phyloP scores from a whole-genome alignment of 2,888 invertebrate species.

The Adelognathus sp. region DNA sequence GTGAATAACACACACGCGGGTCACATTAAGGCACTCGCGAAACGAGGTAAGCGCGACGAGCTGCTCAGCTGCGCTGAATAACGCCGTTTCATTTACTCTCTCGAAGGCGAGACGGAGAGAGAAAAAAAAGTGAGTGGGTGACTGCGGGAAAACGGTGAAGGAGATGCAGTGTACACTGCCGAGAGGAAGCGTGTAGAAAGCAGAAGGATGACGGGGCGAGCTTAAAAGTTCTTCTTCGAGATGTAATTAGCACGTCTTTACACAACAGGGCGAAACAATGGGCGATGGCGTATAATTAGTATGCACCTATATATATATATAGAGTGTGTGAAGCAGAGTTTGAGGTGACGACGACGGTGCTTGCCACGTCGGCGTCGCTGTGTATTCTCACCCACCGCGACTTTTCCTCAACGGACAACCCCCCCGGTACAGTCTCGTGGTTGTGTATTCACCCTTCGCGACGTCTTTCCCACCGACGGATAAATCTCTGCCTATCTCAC shows the following conservation, averaged over 20 bases:
- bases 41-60: slow-evolving; percentile 30
- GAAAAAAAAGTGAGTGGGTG: background rate
- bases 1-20: slow-evolving; percentile 3
- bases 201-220: slow-evolving; percentile 19
- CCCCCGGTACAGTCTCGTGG: slow-evolving; percentile 16
- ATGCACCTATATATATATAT: slow-evolving; percentile 62
- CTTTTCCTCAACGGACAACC: slow-evolving; percentile 47
- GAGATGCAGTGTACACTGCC: slow-evolving; percentile 12
- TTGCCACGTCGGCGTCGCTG: slow-evolving; percentile 19
- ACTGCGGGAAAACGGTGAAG: slow-evolving; percentile 21
- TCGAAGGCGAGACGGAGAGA: slow-evolving; percentile 50
- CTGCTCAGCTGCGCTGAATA: background rate
- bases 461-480: slow-evolving; percentile 52
- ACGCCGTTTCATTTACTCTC: slow-evolving; percentile 60
- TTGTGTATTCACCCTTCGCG: slow-evolving; percentile 2
- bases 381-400: slow-evolving; percentile 32
- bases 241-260: slow-evolving; percentile 79
- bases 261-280: slow-evolving; percentile 72
- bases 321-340: background rate
- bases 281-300: slow-evolving; percentile 76
- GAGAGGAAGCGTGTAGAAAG: background rate
- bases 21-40: slow-evolving; percentile 32
- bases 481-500: slow-evolving; percentile 10
- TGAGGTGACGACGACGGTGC: slow-evolving; percentile 24
- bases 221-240: slow-evolving; percentile 73